Conservation (phyloP, 2,888 invertebrate species). For the Limnephilus auricula region DNA sequence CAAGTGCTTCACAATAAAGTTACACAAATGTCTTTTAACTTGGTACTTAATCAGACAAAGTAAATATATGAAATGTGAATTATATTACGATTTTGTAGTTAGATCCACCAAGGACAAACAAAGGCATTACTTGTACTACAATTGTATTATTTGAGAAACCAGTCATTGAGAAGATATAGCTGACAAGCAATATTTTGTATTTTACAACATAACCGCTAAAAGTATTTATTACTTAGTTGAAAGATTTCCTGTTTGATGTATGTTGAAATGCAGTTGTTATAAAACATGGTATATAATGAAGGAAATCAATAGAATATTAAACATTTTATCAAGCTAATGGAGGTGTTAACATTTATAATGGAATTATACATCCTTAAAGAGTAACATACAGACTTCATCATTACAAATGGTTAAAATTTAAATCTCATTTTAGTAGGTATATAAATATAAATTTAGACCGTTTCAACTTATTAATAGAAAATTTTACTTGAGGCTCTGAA, state of each 20-base stretch:
- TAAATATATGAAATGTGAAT: constrained; percentile 39
- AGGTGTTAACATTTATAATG: not conserved
- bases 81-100: constrained; percentile 11
- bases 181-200: not conserved
- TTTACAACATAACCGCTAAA: not conserved
- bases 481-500: constrained; percentile 46
- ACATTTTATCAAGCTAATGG: not conserved
- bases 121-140: constrained; percentile 38
- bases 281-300: not conserved
- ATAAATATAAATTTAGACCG: no score
- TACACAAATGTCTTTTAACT: constrained; percentile 45
- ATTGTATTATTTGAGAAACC: constrained; percentile 10
- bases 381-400: not conserved
- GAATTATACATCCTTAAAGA: constrained; percentile 4
- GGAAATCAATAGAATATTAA: not conserved
- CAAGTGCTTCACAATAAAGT: constrained; percentile 33
- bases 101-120: constrained; percentile 3
- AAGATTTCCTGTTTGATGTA: not conserved
- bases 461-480: not conserved
- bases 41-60: constrained; percentile 2
- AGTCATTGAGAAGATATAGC: not conserved
- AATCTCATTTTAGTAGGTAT: not conserved
- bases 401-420: not conserved
- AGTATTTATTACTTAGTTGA: not conserved
- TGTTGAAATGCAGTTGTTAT: not conserved